Evolutionary conservation across 2,113 vertebrate species (phyloP), one percentile per base, ranked within the genome.

Genomic region (Coreoperca whiteheadi): DNA sequence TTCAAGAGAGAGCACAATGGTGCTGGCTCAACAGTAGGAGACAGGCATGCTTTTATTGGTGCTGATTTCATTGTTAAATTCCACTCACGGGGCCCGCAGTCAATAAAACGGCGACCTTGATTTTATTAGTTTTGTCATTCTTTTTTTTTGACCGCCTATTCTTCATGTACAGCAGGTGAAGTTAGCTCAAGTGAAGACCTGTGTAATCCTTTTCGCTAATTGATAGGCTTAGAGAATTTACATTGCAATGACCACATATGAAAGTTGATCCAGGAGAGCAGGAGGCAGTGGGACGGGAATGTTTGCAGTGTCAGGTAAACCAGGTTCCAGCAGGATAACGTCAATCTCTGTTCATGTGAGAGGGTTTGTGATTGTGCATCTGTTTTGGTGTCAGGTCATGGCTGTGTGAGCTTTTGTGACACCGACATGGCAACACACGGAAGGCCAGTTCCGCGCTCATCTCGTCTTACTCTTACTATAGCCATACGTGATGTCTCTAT

Each of bases 191-290:
- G 32, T 2, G 77, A 79, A 89, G 84, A 82, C 69, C 76, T 50
- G 23, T 80, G 76, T 93, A 87, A 94, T 93, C 88, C 90, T 85
- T 88, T 92, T 80, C 84, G 88, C 89, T 94, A 94, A 93, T 94
- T 92, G 92, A 92, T 79, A 87, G 94, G 94, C 92, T 91, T 90
- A 94, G 88, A 92, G 94, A 94, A 93, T 90, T 91, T 81, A 89
- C 79, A 86, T 86, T 87, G 89, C 84, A 72, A 92, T 89, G 93
- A 90, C 83, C 86, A 2, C 32, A 87, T 72, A 56, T 93, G 95
- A 95, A 97, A 98, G 93, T 67, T 59, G 96, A 97, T 95, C 95
- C 87, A 6, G 50, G 71, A 53, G 81, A 74, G 81, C n/a, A 77
- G 89, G 87, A 54, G 85, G 82, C 39, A 56, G 65, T 74, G 41